Conservation (phyloP, 2,113 vertebrate species). For the Atractosteus spatula region DNA sequence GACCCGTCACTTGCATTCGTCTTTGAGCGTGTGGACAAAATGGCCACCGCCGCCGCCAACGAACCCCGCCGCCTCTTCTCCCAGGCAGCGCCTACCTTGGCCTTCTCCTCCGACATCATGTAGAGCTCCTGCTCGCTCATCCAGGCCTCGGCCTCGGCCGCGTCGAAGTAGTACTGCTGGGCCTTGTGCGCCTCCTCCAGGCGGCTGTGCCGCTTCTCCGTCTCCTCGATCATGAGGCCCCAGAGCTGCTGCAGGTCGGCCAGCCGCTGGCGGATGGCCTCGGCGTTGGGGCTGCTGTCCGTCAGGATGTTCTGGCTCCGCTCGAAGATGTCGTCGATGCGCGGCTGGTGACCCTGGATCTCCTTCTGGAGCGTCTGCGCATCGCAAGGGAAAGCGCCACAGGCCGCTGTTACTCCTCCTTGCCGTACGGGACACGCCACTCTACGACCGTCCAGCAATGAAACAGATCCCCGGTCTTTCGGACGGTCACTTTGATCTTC, state of each 20-base stretch:
- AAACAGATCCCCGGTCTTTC: too few species aligned
- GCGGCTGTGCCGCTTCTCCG: conserved; percentile 75
- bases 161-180: conserved; percentile 96
- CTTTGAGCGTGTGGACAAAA: too few species aligned
- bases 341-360: conserved; percentile 92
- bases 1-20: too few species aligned
- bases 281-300: conserved; percentile 69
- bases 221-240: conserved; percentile 80
- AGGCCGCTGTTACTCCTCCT: not conserved
- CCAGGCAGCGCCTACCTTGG: conserved; percentile 73
- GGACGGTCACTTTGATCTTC: not conserved
- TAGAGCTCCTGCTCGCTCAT: conserved; percentile 98
- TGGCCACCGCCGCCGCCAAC: too few species aligned
- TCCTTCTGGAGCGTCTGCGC: conserved; percentile 92
- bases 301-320: conserved; percentile 79
- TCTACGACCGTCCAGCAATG: too few species aligned
- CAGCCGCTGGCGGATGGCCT: conserved; percentile 76
- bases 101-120: conserved; percentile 99
- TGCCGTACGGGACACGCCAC: too few species aligned
- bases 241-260: conserved; percentile 79
- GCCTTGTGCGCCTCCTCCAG: conserved; percentile 89
- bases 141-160: conserved; percentile 92
- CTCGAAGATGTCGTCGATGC: conserved; percentile 87
- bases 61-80: too few species aligned
- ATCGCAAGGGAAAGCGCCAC: conserved; percentile 1